Evolutionary conservation across 30 jellyfish, hydroid and myxozoan species (phyloP), one percentile per base, ranked within the genome.

Genomic region (Cassiopea xamachana): DNA sequence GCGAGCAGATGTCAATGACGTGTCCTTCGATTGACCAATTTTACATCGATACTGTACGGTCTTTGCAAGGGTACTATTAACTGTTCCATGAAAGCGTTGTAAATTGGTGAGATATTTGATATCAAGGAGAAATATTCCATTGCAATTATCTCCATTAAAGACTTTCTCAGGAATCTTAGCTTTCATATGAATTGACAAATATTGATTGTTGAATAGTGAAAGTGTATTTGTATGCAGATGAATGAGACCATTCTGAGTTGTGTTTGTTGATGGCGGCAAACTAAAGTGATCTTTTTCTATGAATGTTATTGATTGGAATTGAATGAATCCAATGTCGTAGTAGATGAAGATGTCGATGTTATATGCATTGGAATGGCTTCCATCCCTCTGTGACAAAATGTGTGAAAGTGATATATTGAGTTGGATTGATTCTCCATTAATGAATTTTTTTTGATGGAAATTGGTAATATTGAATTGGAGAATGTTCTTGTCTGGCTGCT

Each of bases 161-260:
- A 84, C 17, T 39, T 71, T 74, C 2, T 47, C n/a, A 1, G 92
- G 85, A 71, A 50, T 47, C 2, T n/a, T 72, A n/a, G 72, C 46
- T 58, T 71, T 72, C 77, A 84, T 49, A 13, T 46, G 70, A 14
- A 84, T 15, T 2, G 70, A 39, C 17, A 84, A 7, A 15, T 47
- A 50, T n/a, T 84, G 92, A 74, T 55, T 58, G 50, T 84, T 84
- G 12, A 71, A 47, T 1, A 84, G 85, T 80, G 80, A 73, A 12
- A 84, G 68, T 18, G 79, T n/a, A 59, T 84, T 58, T 13, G 92
- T 84, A 17, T 84, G 69, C 1, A 84, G 14, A 18, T 27, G 69
- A 9, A 84, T 84, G 1, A 84, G 64, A 43, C 92, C 92, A 2
- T 67, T 83, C 13, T 67, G 39, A 15, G 92, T 84, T 46, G 76